A percentile compares a stretch with the other conserved stretches of the same genome.
These are phyloP conservation scores for Penaeus chinensis DNA, from an alignment of 1,140 invertebrate genomes.

Conservation along the genomic window DNA sequence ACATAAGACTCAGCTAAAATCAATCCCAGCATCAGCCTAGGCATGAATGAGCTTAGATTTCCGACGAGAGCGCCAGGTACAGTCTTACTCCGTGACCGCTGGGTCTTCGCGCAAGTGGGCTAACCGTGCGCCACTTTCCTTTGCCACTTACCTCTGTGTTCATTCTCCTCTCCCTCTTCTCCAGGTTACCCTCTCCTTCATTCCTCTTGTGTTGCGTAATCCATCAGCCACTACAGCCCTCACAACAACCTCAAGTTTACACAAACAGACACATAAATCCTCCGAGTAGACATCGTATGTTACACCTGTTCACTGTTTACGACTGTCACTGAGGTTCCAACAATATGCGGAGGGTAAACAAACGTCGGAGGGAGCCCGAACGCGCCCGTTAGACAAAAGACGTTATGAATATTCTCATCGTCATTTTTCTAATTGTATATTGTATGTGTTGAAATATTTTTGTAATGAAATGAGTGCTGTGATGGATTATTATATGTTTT, in stretches of 20 bases:
- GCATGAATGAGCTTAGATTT: conserved; percentile 24
- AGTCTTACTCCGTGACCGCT: conserved; percentile 10
- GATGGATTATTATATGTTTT: too few relatives aligned
- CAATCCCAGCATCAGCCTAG: too few relatives aligned
- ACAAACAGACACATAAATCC: conserved; percentile 28
- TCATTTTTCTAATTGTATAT: too few relatives aligned
- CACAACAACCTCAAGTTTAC: conserved; percentile 17
- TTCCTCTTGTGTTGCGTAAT: conserved; percentile 39
- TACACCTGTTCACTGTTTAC: conserved; percentile 39
- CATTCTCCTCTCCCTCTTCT: conserved; percentile 54
- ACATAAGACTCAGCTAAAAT: too few relatives aligned
- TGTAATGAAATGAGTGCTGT: too few relatives aligned
- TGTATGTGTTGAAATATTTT: too few relatives aligned
- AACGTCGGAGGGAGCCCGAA: neutral
- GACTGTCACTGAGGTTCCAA: conserved; percentile 18
- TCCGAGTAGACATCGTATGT: conserved; percentile 36
- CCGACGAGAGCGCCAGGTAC: neutral
- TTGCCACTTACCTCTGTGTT: conserved; percentile 52
- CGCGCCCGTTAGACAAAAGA: too few relatives aligned
- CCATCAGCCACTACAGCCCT: conserved; percentile 20
- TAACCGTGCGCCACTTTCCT: conserved; percentile 30
- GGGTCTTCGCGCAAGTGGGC: neutral
- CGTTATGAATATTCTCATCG: too few relatives aligned
- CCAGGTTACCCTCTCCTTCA: conserved; percentile 37
- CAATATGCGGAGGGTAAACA: neutral